Evolutionary conservation across 2,888 invertebrate species (phyloP), one percentile per base, ranked within the genome.

Genomic region (Zelleria hepariella): DNA sequence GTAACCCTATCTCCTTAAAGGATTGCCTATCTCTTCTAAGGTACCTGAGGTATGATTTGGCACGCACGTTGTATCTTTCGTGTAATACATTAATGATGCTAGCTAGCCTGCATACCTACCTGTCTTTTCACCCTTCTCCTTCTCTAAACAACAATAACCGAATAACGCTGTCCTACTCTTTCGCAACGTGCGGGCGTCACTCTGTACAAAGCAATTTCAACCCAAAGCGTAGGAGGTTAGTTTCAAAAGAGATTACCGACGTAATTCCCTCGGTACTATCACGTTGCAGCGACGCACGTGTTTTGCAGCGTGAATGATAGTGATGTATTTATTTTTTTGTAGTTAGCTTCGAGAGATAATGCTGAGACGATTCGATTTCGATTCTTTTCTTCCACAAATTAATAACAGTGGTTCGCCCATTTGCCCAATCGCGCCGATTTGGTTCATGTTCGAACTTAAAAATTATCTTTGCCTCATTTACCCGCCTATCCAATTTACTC

Each of bases 291-390:
- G 21, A 5, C n/a, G 32, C 82, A 82, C 82, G 82, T 82, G 75
- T 80, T 68, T 59, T 57, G 69, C 68, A 74, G 77, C 79, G 82
- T 82, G 82, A 81, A 75, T 59, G 18, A 8, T 71, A 78, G 78
- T 72, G 78, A 61, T 70, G 76, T 62, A 27, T 49, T 15, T 58
- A 23, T 18, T 10, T 25, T 24, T 56, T 21, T n/a, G 56, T 6
- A 53, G 10, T 42, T 3, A 15, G 3, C 32, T 2, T 1, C 32
- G 4, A 42, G 32, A 32, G 32, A 15, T 42, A 42, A 15, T 42
- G 32, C 4, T 42, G n/a, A n/a, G n/a, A n/a, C 4, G 15, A 42
- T 3, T 42, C 32, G 32, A 42, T 15, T 42, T 42, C 15, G 32
- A 0, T 15, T 2, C n/a, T n/a, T n/a, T n/a, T n/a, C n/a, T n/a